Base-by-base conservation (phyloP, 30 jellyfish, hydroid and myxozoan species). In the Turritopsis rubra region DNA sequence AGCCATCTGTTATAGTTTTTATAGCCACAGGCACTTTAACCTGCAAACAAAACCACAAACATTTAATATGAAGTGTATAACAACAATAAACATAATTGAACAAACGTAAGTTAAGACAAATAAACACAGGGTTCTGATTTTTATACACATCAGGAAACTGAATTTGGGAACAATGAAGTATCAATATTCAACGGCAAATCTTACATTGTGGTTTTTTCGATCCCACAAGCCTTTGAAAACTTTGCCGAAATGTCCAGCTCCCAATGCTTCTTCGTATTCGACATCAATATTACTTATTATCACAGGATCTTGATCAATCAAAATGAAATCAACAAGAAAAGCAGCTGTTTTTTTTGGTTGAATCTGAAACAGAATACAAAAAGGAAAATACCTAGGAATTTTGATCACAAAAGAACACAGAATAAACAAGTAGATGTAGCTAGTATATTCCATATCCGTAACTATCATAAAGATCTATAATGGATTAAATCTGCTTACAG, bases 1-100 rank as follows among this genome's bases (percentile, higher is more conserved):
- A 18, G 1, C 81, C 79, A 25, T 30, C 79, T 7, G 87, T n/a
- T 26, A 86, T 30, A 29, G 96, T 87, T 52, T 91, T 91, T 19
- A 91, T 89, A 22, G 97, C 97, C 18, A 91, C 97, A n/a, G 96
- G 96, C 31, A 86, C 86, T 92, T 90, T 80, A 4, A 75, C 66
- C 25, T 53, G 54, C 21, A 52, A 0, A 74, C 8, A n/a, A 68
- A 88, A 75, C 60, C 5, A 13, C 13, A 41, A 5, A 41, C 5
- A 41, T 13, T 3, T 13, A 41, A 13, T 41, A 5, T 41, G 13
- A 41, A 41, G 60, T 41, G 60, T 41, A 13, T 5, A 41, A 41
- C 60, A 41, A 3, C 13, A 41, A 3, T 13, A 41, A 13, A 41
- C 13, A 13, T 41, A 41, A 41, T 41, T 41, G 60, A 41, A 41